A percentile compares a stretch with the other conserved stretches of the same genome.
phyloP scores from a whole-genome alignment of 2,888 invertebrate genomes.

The Notocelia uddmanniana region DNA sequence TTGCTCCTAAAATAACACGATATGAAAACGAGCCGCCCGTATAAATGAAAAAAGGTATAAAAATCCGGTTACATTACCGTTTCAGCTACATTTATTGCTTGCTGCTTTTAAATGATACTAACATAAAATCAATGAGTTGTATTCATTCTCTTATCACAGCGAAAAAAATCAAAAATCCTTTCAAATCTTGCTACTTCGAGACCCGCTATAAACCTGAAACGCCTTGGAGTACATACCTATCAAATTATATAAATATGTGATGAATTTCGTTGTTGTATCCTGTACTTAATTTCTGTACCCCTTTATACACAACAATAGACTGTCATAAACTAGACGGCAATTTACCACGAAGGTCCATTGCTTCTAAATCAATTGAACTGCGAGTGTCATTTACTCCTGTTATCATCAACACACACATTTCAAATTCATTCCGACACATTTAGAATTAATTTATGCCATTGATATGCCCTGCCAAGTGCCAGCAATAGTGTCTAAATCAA shows the following conservation, averaged over 20 bases:
- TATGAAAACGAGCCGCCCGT: constrained; percentile 7
- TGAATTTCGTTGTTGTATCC: neutral
- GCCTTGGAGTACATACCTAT: neutral
- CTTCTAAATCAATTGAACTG: constrained; percentile 49
- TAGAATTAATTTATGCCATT: constrained; percentile 44
- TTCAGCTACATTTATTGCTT: constrained; percentile 23
- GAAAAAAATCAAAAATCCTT: neutral
- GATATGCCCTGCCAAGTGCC: constrained; percentile 39
- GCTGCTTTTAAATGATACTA: constrained; percentile 17
- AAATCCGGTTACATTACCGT: constrained; percentile 2
- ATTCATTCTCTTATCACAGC: constrained; percentile 5
- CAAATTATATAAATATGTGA: neutral
- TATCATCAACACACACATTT: constrained; percentile 44
- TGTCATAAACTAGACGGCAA: constrained; percentile 17
- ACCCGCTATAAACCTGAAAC: neutral
- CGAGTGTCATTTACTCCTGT: constrained; percentile 32
- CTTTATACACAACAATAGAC: constrained; percentile 5
- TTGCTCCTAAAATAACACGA: constrained; percentile 11
- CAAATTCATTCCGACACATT: constrained; percentile 42
- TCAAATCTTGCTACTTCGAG: neutral
- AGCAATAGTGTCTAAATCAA: constrained; percentile 40
- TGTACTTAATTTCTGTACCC: constrained; percentile 17
- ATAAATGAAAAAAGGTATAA: constrained; percentile 22
- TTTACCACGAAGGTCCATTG: constrained; percentile 28
- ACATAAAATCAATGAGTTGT: constrained; percentile 10